phyloP scores from a whole-genome alignment of 2,113 vertebrate species.

The Cryptotis parvus region DNA sequence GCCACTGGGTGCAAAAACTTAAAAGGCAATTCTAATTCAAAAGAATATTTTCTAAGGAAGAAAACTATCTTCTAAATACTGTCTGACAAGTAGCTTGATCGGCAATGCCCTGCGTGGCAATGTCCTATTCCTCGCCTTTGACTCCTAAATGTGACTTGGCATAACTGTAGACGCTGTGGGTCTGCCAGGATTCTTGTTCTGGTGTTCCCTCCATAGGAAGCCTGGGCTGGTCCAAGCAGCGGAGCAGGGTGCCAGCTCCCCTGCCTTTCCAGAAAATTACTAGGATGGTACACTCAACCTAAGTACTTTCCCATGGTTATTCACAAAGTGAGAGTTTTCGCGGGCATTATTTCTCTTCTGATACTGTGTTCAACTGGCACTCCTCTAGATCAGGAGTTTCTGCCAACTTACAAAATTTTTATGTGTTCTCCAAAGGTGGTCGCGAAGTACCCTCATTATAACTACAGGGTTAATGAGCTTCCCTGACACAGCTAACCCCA shows the following conservation, averaged over 20 bases:
- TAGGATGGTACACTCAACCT: not conserved
- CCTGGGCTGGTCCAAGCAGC: conserved; percentile 39
- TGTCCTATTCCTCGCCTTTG: conserved; percentile 31
- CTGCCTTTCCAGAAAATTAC: conserved; percentile 60
- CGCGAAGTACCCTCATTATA: too few relatives aligned
- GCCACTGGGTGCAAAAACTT: too few relatives aligned
- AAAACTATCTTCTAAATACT: not conserved
- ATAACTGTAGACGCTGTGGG: not conserved
- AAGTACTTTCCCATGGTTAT: not conserved
- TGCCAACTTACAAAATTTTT: not conserved
- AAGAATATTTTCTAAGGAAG: not conserved
- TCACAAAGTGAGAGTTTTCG: not conserved
- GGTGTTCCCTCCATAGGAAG: conserved; percentile 46
- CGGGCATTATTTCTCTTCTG: conserved; percentile 13
- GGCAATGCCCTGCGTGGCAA: conserved; percentile 19
- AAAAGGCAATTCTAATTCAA: not conserved
- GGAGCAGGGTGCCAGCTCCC: not conserved
- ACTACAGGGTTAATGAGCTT: too few relatives aligned
- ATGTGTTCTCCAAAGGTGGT: not conserved
- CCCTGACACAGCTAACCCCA: too few relatives aligned
- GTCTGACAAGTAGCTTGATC: conserved; percentile 4
- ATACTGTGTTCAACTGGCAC: not conserved
- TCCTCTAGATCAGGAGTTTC: conserved; percentile 9
- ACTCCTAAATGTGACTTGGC: not conserved
- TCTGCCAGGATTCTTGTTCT: conserved; percentile 49